Base-by-base conservation (phyloP, 2,888 invertebrate genomes). In the Herminia tarsipennalis region DNA sequence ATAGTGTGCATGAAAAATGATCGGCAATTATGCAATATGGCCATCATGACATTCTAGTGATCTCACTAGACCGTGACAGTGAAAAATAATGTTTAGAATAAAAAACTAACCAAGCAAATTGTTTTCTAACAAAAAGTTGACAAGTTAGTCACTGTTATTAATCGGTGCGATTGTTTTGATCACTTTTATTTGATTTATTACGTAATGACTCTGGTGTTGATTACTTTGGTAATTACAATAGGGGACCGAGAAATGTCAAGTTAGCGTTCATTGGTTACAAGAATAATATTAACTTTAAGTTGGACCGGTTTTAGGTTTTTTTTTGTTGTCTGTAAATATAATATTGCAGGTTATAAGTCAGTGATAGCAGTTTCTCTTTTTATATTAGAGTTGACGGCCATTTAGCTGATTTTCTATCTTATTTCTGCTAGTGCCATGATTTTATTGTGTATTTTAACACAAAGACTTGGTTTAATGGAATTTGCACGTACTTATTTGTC, bases 111-210 rank as follows among this genome's bases (percentile, higher is more conserved):
- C 5, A n/a, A 27, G 40, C 27, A 44, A 48, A 62, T 55, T 21
- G 14, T 39, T 44, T 27, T 6, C 24, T 6, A 14, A 43, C 32
- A 62, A 56, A 45, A 62, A 43, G 5, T 33, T 47, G 45, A 51
- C 42, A 29, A 12, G 25, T 30, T 37, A 12, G 4, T 17, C n/a
- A 10, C 9, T 12, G 10, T 22, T 13, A 40, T 29, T 33, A 38
- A 56, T 42, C 5, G 9, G 13, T 42, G 42, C 14, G 25, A 45
- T 34, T 43, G 42, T 48, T 56, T 43, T 48, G 38, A 44, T 49
- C 5, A 27, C 14, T 35, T 47, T 47, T n/a, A n/a, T 44, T 36
- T 46, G 29, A 21, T 21, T 21, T 9, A 6, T 30, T 10, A 16
- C n/a, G 14, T 9, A 24, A 12, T 14, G n/a, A 13, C 5, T 6